Percentiles rank a stretch among this genome's conserved stretches.
Evolutionary conservation across 2,888 invertebrate species (phyloP).

Genomic region (Cantharis lateralis): DNA sequence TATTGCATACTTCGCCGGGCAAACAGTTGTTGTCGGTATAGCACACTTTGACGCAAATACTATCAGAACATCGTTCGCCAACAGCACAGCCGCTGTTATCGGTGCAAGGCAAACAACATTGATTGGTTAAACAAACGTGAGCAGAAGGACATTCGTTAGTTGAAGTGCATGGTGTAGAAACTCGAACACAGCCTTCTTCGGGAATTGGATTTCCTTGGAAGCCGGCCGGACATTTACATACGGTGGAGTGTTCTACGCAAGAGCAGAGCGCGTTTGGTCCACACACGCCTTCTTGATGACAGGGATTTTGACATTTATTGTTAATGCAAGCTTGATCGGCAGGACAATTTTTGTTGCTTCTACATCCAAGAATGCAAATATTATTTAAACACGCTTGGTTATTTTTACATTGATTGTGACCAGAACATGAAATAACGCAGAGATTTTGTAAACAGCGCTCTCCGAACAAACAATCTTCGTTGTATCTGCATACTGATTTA

Average conservation of each 20-base stretch:
- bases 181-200: slow-evolving; percentile 86
- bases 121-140: slow-evolving; percentile 76
- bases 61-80: slow-evolving; percentile 82
- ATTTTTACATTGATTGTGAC: slow-evolving; percentile 78
- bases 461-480: slow-evolving; percentile 77
- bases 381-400: slow-evolving; percentile 82
- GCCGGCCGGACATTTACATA: slow-evolving; percentile 81
- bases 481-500: slow-evolving; percentile 76
- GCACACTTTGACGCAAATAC: slow-evolving; percentile 82
- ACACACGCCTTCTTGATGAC: slow-evolving; percentile 74
- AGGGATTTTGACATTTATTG: slow-evolving; percentile 84
- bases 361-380: slow-evolving; percentile 81
- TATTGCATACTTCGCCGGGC: slow-evolving; percentile 84
- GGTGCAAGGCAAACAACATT: slow-evolving; percentile 79
- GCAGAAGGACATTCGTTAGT: slow-evolving; percentile 75
- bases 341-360: slow-evolving; percentile 80
- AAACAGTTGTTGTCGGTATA: slow-evolving; percentile 89
- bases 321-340: slow-evolving; percentile 79
- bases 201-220: slow-evolving; percentile 87
- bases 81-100: slow-evolving; percentile 76
- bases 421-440: slow-evolving; percentile 78
- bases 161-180: slow-evolving; percentile 71
- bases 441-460: slow-evolving; percentile 79
- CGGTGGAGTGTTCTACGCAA: slow-evolving; percentile 73
- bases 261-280: slow-evolving; percentile 85